phyloP scores from a whole-genome alignment of 2,888 invertebrate genomes.

The Drosophila falleni region DNA sequence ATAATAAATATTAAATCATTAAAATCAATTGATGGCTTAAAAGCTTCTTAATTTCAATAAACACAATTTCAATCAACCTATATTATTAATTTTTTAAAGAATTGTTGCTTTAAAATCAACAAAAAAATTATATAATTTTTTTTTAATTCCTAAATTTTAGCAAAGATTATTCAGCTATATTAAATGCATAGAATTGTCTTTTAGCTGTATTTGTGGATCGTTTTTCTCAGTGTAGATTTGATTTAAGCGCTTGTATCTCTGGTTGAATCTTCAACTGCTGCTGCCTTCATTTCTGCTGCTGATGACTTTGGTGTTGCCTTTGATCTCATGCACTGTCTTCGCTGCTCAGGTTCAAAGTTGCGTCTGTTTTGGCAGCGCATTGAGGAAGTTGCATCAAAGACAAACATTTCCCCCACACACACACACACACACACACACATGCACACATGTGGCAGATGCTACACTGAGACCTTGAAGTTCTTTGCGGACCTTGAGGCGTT shows the following conservation, averaged over 20 bases:
- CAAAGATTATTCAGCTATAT: too few relatives aligned
- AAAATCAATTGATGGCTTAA: too few relatives aligned
- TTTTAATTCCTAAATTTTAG: too few relatives aligned
- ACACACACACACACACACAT: slow-evolving; percentile 22
- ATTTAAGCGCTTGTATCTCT: slow-evolving; percentile 32
- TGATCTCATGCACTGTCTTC: slow-evolving; percentile 65
- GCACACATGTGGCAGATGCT: slow-evolving; percentile 39
- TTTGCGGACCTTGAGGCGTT: slow-evolving; percentile 73
- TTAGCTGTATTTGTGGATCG: too few relatives aligned
- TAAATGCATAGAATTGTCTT: too few relatives aligned
- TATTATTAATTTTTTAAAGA: too few relatives aligned
- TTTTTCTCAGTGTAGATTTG: slow-evolving; percentile 27
- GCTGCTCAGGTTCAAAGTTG: slow-evolving; percentile 55
- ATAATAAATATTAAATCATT: too few relatives aligned
- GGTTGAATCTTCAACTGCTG: slow-evolving; percentile 23
- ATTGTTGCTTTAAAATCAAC: too few relatives aligned
- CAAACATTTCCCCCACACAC: slow-evolving; percentile 59
- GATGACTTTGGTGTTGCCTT: slow-evolving; percentile 70
- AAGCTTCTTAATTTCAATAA: too few relatives aligned
- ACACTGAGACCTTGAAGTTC: slow-evolving; percentile 73
- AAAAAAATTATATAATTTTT: too few relatives aligned
- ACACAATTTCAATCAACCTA: too few relatives aligned
- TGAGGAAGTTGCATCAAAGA: slow-evolving; percentile 80
- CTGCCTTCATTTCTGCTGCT: slow-evolving; percentile 31
- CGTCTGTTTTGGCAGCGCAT: slow-evolving; percentile 69